phyloP scores from a whole-genome alignment of 2,113 vertebrate species.

The Cebus imitator region DNA sequence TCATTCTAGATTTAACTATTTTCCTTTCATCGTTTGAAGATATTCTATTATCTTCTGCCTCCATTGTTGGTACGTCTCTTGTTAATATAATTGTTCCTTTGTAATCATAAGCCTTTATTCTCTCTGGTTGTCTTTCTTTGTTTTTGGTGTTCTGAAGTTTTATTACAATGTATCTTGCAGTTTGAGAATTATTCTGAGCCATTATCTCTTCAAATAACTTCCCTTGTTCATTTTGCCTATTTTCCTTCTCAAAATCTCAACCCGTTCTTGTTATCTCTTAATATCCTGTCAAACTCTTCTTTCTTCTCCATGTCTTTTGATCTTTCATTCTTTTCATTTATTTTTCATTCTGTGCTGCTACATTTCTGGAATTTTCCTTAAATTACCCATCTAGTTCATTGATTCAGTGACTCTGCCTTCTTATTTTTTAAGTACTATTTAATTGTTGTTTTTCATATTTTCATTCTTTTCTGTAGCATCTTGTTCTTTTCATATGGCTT shows the following conservation, averaged over 20 bases:
- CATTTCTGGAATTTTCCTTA: not conserved
- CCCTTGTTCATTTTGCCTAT: not conserved
- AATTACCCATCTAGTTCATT: not conserved
- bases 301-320: not conserved
- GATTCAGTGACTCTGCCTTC: not conserved
- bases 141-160: slow-evolving; percentile 14
- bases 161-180: not conserved
- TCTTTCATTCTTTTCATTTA: not conserved
- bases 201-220: slow-evolving; percentile 17
- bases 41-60: slow-evolving; percentile 18
- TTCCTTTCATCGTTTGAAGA: slow-evolving; percentile 35
- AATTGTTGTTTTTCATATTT: not conserved
- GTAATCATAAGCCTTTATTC: not conserved
- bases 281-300: not conserved
- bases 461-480: not conserved
- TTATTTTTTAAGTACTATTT: not conserved
- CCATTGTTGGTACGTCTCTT: not conserved
- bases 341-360: not conserved
- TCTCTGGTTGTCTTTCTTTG: not conserved
- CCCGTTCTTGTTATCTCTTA: not conserved
- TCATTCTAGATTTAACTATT: slow-evolving; percentile 38
- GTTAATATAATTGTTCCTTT: slow-evolving; percentile 29
- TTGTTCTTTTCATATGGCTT: not conserved
- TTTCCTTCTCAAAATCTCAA: not conserved
- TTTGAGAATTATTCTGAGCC: slow-evolving; percentile 34